Percentiles rank a stretch among this genome's conserved stretches.
These are phyloP conservation scores for Eretmocerus hayati DNA, from an alignment of 2,888 invertebrate genomes.

Conservation along the genomic window DNA sequence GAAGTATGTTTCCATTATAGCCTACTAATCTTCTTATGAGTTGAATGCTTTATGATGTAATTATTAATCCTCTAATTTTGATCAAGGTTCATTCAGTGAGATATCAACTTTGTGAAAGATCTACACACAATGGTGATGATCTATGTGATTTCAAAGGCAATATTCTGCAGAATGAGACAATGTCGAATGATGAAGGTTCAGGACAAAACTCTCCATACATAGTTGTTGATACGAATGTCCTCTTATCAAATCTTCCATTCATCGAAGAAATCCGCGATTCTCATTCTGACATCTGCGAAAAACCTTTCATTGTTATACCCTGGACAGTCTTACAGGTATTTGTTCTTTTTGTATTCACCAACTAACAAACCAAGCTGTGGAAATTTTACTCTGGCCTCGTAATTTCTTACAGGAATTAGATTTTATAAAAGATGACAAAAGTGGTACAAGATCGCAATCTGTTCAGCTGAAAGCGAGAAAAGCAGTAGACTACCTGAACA, in stretches of 20 bases:
- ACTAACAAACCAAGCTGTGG: not conserved
- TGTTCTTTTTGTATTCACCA: not conserved
- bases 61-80: slow-evolving; percentile 8
- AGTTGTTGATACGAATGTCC: slow-evolving; percentile 46
- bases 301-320: slow-evolving; percentile 38
- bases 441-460: slow-evolving; percentile 26
- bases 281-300: slow-evolving; percentile 32
- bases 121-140: not conserved
- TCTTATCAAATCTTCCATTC: slow-evolving; percentile 37
- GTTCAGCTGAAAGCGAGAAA: slow-evolving; percentile 33
- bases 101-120: slow-evolving; percentile 28
- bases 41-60: too few relatives aligned
- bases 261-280: slow-evolving; percentile 35
- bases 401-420: slow-evolving; percentile 45
- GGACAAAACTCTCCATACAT: slow-evolving; percentile 32
- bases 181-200: not conserved
- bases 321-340: slow-evolving; percentile 41
- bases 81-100: slow-evolving; percentile 36
- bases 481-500: slow-evolving; percentile 39
- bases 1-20: slow-evolving; percentile 28
- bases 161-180: slow-evolving; percentile 9
- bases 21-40: not conserved
- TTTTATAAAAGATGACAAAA: slow-evolving; percentile 38
- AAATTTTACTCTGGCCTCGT: not conserved
- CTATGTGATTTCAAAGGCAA: slow-evolving; percentile 10